Base-by-base conservation (phyloP, 1,140 invertebrate species). In the Wasmannia auropunctata region DNA sequence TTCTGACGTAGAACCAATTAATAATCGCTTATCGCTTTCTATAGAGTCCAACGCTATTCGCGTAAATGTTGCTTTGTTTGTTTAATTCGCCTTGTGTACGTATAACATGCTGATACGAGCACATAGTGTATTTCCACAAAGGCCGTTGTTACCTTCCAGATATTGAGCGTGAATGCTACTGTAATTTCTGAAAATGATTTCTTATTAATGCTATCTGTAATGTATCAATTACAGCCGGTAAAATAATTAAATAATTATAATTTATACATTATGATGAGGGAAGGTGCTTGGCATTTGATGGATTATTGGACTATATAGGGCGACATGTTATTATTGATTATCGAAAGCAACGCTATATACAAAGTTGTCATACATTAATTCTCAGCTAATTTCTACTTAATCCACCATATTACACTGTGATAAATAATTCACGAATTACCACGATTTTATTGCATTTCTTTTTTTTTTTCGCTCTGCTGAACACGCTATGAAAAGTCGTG, bases 21-120 rank as follows among this genome's bases (percentile, higher is more conserved):
- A 83, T 83, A 74, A 40, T 72, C 79, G 79, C 51, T 83, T 83
- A 83, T 83, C 79, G 79, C 67, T 74, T 72, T 74, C 79, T 49
- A 69, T 37, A 69, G 51, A 72, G 51, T 58, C 40, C 79, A 58
- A 54, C 51, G 37, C 51, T 58, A 58, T 58, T 83, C 79, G n/a
- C 28, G 51, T 46, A 83, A 80, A 83, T 72, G 70, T 58, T 70
- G 51, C 37, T 60, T 67, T 83, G 79, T 81, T 81, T 81, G 34
- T 81, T 81, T 81, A 81, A 56, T 81, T 58, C 34, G 34, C 77
- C 51, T 58, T 56, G 65, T 81, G 49, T 72, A 72, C 49, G 37
- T 81, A 81, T 81, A 56, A 81, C 51, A 72, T 81, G 31, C 65
- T 81, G 77, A 80, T 80, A 80, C 14, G 46, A 37, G 34, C 31